Base-by-base conservation (phyloP, 2,888 invertebrate genomes). In the Volucella inanis region DNA sequence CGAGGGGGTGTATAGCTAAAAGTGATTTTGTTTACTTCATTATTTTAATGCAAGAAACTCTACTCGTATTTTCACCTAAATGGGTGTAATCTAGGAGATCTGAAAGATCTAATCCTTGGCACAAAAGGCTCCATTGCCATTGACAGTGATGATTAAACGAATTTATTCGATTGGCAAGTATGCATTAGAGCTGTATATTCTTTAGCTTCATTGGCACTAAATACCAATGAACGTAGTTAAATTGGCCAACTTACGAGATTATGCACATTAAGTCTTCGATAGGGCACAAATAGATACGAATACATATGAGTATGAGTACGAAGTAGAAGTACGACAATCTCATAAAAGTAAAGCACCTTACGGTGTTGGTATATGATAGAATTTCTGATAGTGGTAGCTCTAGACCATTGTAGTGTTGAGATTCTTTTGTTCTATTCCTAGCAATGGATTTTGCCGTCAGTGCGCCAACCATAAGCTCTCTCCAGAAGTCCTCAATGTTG, bases 1-100 rank as follows among this genome's bases (percentile, higher is more conserved):
- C 76, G 81, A 72, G 72, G 6, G 31, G 55, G 67, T 62, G 47
- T n/a, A 67, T 67, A 77, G 57, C 61, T 50, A 80, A 22, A 74
- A 78, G 72, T 79, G 83, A 84, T 80, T 80, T 59, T 80, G 80
- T 80, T 80, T 83, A 74, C 74, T 68, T 83, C 68, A 68, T 83
- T 78, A 79, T 79, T 68, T 79, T 31, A 68, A 74, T 83, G 14
- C 83, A 67, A 79, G 83, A 79, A 83, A 45, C 22, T 18, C 8
- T 47, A n/a, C n/a, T n/a, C n/a, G n/a, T n/a, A 15, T 12, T 52
- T 38, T 50, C 43, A 52, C 61, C 54, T 1, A 50, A 59, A 49
- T 15, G 49, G 41, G 22, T 57, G 65, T 49, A 52, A 76, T 67
- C 45, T 52, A 39, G 15, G 15, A 15, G 39, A 45, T 61, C 45